phyloP scores from a whole-genome alignment of 1,140 invertebrate species.

The Plutomurus gul region DNA sequence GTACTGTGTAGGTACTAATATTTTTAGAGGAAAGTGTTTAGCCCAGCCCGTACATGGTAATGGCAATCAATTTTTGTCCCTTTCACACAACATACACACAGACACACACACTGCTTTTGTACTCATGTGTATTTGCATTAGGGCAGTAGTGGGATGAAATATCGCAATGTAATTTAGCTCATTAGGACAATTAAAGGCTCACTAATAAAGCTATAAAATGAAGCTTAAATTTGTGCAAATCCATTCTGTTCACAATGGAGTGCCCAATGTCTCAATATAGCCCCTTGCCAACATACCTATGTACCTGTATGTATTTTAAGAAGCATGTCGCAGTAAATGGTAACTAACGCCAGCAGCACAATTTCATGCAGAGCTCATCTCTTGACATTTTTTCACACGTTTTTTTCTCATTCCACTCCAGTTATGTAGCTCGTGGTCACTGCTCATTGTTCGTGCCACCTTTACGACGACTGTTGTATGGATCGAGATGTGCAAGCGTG shows the following conservation, averaged over 20 bases:
- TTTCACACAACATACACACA: slow-evolving; percentile 19
- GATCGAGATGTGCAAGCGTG: background rate
- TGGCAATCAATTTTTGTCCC: slow-evolving; percentile 18
- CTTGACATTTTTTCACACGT: background rate
- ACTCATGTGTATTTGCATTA: background rate
- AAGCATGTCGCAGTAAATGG: background rate
- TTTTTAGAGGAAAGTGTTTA: background rate
- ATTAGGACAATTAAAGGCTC: slow-evolving; percentile 16
- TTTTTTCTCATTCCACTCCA: slow-evolving; percentile 10
- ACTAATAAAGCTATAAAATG: slow-evolving; percentile 6
- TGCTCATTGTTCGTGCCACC: background rate
- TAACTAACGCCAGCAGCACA: no score
- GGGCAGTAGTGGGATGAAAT: background rate
- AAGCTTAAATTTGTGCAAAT: slow-evolving; percentile 4
- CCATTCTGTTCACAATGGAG: background rate
- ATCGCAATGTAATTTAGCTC: slow-evolving; percentile 11
- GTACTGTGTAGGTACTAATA: slow-evolving; percentile 4
- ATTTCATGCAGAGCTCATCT: background rate
- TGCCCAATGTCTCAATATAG: background rate
- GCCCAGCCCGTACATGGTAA: background rate
- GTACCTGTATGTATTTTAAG: background rate
- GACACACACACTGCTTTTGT: no score
- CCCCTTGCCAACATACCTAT: background rate
- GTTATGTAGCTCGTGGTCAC: background rate
- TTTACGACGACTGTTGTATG: background rate